Evolutionary conservation across 2,797 vertebrate genomes (phyloP), one percentile per base, ranked within the genome.

Genomic region (Epinephelus coioides): DNA sequence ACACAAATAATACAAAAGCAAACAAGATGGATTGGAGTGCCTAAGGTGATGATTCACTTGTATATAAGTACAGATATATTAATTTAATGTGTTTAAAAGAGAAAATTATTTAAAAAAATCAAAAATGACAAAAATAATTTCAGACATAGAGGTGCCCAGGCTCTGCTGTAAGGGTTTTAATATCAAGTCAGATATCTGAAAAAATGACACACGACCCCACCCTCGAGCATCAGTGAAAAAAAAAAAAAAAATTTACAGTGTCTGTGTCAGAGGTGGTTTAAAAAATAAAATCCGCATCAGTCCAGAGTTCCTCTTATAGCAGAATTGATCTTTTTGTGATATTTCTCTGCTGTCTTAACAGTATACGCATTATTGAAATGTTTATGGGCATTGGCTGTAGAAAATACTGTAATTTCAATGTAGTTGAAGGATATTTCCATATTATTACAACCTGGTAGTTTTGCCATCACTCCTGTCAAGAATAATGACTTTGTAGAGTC

Each of bases 41-140:
- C 49, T 47, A 40, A 47, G 25, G 83, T 90, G 85, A 73, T 59
- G 44, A 78, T 68, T 83, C 47, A 67, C 44, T 60, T 71, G 13
- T 67, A 73, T 82, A 83, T 77, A 73, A 21, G 76, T 77, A 74
- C 65, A 87, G 84, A 76, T 79, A 85, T 78, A 88, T 79, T 75
- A 86, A 78, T 51, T 68, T 77, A 62, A 64, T 23, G 61, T 69
- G 21, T 71, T 73, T 63, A 67, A 77, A 81, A 59, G n/a, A 63
- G 76, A 63, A 38, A 43, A 54, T 54, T 18, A 67, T 54, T 3
- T 50, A 43, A 25, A 21, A 21, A 73, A 23, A 64, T 17, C 30
- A 44, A 18, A 46, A 7, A 34, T 34, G 34, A 34, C 81, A 44
- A 6, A 55, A 17, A 25, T 19, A 10, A 72, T 10, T 43, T 43